Evolutionary conservation across 2,797 vertebrate species (phyloP), one percentile per base, ranked within the genome.

Genomic region (Orestias chungarensis): DNA sequence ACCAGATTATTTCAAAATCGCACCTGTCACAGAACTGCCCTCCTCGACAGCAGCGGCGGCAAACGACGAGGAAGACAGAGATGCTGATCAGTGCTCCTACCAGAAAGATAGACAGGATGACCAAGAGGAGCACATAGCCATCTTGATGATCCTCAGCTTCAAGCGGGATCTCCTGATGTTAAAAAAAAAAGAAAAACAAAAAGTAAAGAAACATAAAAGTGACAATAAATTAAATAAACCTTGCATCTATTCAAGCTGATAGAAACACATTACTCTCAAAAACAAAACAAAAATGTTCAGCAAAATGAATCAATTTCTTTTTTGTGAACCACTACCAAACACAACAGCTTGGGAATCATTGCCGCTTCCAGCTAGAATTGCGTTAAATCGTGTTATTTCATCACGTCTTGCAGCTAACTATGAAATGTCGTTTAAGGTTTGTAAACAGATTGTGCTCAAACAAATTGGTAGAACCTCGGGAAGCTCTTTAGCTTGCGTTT

Each of bases 41-140:
- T 7, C 93, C 95, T 74, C 95, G 94, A 59, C 94, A 95, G 91
- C 95, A 96, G 57, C 94, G 95, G 18, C 93, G 95, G 85, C 94
- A 98, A 82, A 95, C 76, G 70, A 98, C 94, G 91, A 98, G 93
- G 85, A 97, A 83, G 38, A 97, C 93, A 0, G 95, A 94, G 73
- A 97, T 88, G 82, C 96, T 93, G 73, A 97, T 94, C 82, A 99
- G 79, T 0, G 95, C 94, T 79, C 96, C 97, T 8, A 96, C 96
- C 8, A 98, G 93, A 82, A 99, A 95, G 86, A 97, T 91, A 70
- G 95, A 97, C 82, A 97, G 91, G 77, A 99, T 94, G 80, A 97
- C 96, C 76, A 97, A 88, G 72, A 97, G 93, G 76, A 97, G 92
- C 83, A 95, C 91, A n/a, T 95, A 96, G 85, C 96, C 96, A 93